Conservation (phyloP, 2,797 vertebrate genomes). For the Galago senegalensis region DNA sequence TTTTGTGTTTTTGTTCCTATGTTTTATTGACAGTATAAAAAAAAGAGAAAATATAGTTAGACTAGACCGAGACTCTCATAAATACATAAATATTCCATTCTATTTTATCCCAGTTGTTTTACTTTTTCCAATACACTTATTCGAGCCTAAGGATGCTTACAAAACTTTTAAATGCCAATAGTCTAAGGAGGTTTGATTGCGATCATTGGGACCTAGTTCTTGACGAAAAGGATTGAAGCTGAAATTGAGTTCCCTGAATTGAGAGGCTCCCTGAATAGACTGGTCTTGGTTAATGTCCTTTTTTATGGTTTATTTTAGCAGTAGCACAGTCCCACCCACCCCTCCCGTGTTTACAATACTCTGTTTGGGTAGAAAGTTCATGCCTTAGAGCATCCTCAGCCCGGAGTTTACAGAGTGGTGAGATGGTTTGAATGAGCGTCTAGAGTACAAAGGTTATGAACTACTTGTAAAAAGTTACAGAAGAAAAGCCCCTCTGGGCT, state of each 20-base stretch:
- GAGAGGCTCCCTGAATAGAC: slow-evolving; percentile 77
- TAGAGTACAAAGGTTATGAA: slow-evolving; percentile 91
- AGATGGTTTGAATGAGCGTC: slow-evolving; percentile 85
- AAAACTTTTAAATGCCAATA: slow-evolving; percentile 54
- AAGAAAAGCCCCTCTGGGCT: slow-evolving; percentile 87
- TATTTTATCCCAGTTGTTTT: neutral
- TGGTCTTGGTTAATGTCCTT: slow-evolving; percentile 77
- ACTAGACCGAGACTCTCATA: neutral
- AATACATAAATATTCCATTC: slow-evolving; percentile 9
- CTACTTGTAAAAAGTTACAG: slow-evolving; percentile 90
- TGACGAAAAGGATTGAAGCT: slow-evolving; percentile 61
- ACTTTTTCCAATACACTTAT: slow-evolving; percentile 40
- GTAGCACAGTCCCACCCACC: slow-evolving; percentile 75
- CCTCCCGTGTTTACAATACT: slow-evolving; percentile 86
- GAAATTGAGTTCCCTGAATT: slow-evolving; percentile 53
- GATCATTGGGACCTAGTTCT: slow-evolving; percentile 31
- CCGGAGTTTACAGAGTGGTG: slow-evolving; percentile 73
- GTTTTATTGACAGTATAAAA: slow-evolving; percentile 46
- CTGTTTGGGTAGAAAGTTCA: slow-evolving; percentile 88
- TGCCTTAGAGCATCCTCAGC: slow-evolving; percentile 88
- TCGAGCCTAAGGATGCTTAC: neutral
- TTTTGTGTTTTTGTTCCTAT: neutral
- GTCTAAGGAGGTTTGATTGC: slow-evolving; percentile 22
- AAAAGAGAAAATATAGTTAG: neutral
- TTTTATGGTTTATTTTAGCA: slow-evolving; percentile 86